Evolutionary conservation across 2,797 vertebrate genomes (phyloP), one percentile per base, ranked within the genome.

Genomic region (Sphenopsis melanotis): DNA sequence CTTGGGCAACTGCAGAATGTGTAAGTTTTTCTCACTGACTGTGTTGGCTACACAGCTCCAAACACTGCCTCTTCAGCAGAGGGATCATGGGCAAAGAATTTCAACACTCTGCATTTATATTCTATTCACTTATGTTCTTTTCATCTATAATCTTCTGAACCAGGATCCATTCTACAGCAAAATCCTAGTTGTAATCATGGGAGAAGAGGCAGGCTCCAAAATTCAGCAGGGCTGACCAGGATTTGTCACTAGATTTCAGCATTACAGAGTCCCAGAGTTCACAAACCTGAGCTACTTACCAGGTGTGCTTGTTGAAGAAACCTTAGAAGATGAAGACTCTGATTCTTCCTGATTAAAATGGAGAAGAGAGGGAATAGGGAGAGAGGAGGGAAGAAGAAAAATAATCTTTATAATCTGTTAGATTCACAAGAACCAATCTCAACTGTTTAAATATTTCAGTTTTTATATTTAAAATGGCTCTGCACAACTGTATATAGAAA

Each of bases 241-340:
- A 69, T 32, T 21, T 30, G 9, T 55, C 42, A 17, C 44, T 39
- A 84, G 20, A 44, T 74, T 87, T 83, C 30, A 69, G 34, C 32
- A 69, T 39, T 53, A 42, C 2, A 41, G 46, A 37, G 23, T 34
- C 47, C 42, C 9, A 61, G 20, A 41, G 26, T 46, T 76, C 61
- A 89, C 44, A 93, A 76, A 80, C 34, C 39, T 71, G 29, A 63
- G 52, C 36, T 92, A 96, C 98, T 98, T 97, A 99, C 99, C 99
- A 97, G 99, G 99, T 96, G 99, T 99, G 98, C 98, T 99, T 98
- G 98, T 99, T 96, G 99, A 98, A 55, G 99, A 98, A 92, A 98
- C 97, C 97, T 99, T 99, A 52, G 98, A 98, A 95, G 98, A 97
- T 30, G 98, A 96, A 95, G 98, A 97, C 68, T 90, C 88, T 77